Conservation (phyloP, 2,888 invertebrate species). For the Acleris cristana region DNA sequence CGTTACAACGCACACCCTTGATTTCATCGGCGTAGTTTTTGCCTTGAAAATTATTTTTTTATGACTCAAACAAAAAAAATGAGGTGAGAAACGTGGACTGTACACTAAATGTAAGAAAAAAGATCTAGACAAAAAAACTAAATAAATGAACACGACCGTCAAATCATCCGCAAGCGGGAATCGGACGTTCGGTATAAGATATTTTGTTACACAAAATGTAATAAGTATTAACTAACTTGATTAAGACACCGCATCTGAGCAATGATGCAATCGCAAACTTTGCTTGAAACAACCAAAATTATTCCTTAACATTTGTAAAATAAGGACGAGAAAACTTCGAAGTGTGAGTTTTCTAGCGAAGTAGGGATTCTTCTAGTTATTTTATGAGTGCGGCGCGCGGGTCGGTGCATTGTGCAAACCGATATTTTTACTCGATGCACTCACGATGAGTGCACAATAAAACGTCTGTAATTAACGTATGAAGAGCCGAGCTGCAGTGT, state of each 20-base stretch:
- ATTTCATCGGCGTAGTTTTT: no score
- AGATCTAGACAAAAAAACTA: not conserved
- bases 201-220: not conserved
- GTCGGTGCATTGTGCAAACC: conserved; percentile 17
- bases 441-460: conserved; percentile 27
- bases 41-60: no score
- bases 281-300: not conserved
- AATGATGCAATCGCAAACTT: not conserved
- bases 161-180: not conserved
- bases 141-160: not conserved
- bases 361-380: conserved; percentile 20
- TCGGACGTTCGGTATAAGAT: not conserved
- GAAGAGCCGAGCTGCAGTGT: conserved; percentile 3
- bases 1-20: no score
- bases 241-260: not conserved
- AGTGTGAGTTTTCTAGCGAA: not conserved
- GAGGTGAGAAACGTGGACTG: no score
- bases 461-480: conserved; percentile 26
- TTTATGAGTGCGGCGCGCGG: conserved; percentile 14
- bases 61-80: no score
- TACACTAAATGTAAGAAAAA: not conserved
- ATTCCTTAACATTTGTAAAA: not conserved
- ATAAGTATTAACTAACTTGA: not conserved
- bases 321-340: not conserved
- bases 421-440: conserved; percentile 27